Conservation (phyloP, 2,797 vertebrate species). For the Nannoperca australis region DNA sequence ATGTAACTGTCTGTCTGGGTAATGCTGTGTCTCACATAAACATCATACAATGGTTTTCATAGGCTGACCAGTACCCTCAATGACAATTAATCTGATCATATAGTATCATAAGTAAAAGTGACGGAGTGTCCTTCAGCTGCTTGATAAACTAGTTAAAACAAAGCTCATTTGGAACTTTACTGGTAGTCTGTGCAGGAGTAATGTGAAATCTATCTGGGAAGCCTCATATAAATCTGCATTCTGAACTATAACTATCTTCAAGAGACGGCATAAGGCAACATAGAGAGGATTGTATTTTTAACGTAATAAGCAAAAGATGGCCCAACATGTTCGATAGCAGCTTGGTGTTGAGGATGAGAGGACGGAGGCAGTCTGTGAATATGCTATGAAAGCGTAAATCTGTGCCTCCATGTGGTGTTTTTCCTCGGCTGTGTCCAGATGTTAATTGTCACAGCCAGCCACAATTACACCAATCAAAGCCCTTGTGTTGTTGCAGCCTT, state of each 20-base stretch:
- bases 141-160: background rate
- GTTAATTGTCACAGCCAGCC: conserved; percentile 58
- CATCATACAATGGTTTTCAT: background rate
- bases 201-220: background rate
- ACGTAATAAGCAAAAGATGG: conserved; percentile 21
- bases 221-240: background rate
- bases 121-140: background rate
- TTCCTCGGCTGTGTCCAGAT: conserved; percentile 44
- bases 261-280: background rate
- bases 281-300: conserved; percentile 3
- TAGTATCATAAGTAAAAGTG: background rate
- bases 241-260: background rate
- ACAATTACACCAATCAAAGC: conserved; percentile 60
- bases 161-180: background rate
- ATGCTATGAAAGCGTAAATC: conserved; percentile 56
- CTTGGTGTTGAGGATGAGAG: conserved; percentile 21
- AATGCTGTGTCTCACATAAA: no score
- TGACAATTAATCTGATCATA: background rate
- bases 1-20: background rate
- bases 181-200: background rate
- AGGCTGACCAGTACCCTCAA: background rate
- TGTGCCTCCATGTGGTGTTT: conserved; percentile 37
- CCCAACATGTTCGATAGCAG: conserved; percentile 18
- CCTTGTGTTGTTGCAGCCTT: conserved; percentile 32
- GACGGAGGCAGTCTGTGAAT: conserved; percentile 53